These are phyloP conservation scores for Sturnus vulgaris DNA, from an alignment of 2,113 vertebrate genomes.

Conservation along the genomic window DNA sequence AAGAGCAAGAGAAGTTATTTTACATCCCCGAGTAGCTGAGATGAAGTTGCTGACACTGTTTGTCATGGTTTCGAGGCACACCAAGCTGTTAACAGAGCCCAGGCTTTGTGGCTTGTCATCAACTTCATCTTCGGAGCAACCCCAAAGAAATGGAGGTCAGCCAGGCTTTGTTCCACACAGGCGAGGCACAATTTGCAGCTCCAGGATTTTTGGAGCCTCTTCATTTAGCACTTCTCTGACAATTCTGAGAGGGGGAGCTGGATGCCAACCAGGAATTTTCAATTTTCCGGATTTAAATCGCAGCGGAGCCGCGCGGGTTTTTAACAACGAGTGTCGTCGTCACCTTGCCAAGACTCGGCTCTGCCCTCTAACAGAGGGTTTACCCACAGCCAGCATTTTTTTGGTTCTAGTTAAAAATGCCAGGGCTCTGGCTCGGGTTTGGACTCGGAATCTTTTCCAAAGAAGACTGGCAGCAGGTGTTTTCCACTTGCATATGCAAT, in stretches of 20 bases:
- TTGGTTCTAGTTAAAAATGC: not conserved
- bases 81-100: not conserved
- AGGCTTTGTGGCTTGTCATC: not conserved
- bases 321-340: not conserved
- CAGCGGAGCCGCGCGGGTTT: fast-evolving
- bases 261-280: not conserved
- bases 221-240: not conserved
- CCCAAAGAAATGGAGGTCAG: not conserved
- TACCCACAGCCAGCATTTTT: not conserved
- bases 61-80: not conserved
- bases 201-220: not conserved
- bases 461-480: not conserved
- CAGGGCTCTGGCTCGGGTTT: not conserved
- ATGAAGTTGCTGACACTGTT: not conserved
- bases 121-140: not conserved
- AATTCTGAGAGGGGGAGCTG: not conserved
- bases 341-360: not conserved
- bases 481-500: not conserved
- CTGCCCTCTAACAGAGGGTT: not conserved
- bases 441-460: not conserved
- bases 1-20: not conserved
- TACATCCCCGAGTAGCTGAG: not conserved
- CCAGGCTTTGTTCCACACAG: not conserved
- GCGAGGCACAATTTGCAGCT: not conserved
- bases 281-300: fast-evolving